phyloP scores from a whole-genome alignment of 2,797 vertebrate species.

The Poeciliopsis turneri region DNA sequence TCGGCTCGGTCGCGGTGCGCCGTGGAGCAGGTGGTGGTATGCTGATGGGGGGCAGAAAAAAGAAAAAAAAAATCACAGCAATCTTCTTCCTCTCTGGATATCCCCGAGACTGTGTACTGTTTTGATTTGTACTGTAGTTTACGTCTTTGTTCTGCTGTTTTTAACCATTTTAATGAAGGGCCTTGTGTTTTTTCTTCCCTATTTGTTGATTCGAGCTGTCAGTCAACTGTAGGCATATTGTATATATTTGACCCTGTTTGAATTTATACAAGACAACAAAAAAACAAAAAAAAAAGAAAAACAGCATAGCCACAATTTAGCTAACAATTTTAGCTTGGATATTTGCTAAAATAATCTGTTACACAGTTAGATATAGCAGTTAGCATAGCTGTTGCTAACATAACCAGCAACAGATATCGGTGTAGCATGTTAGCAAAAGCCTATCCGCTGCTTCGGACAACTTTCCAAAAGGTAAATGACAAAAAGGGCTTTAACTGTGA shows the following conservation, averaged over 20 bases:
- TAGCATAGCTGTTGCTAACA: not conserved
- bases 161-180: too few species aligned
- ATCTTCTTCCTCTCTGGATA: not conserved
- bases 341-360: not conserved
- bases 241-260: too few species aligned
- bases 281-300: too few species aligned
- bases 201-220: not conserved
- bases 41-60: not conserved
- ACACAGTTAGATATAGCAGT: not conserved
- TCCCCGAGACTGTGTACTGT: not conserved
- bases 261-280: too few species aligned
- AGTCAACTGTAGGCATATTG: too few species aligned
- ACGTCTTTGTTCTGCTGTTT: too few species aligned
- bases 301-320: too few species aligned
- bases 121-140: slow-evolving; percentile 4
- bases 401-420: not conserved
- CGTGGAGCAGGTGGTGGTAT: slow-evolving; percentile 43
- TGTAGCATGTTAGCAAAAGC: not conserved
- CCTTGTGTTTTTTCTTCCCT: too few species aligned
- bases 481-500: not conserved
- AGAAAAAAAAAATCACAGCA: not conserved
- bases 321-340: too few species aligned
- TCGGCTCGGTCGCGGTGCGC: slow-evolving; percentile 1
- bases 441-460: too few species aligned
- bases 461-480: too few species aligned